Evolutionary conservation across 1,140 invertebrate species (phyloP).

Genomic region (Bombus picipes): DNA sequence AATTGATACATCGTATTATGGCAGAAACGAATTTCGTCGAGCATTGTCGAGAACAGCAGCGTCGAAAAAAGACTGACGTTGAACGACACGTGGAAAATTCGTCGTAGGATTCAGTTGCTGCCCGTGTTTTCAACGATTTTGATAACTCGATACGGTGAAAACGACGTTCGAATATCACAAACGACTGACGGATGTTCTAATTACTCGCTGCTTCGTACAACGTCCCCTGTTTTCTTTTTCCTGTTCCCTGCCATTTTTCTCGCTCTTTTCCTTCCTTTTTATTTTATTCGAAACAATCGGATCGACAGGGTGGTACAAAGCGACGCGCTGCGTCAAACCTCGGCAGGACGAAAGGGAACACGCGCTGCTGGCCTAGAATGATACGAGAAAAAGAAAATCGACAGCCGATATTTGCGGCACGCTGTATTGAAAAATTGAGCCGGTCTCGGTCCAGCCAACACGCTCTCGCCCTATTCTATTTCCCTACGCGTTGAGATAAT

Average conservation of each 20-base stretch:
- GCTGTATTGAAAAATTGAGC: constrained; percentile 62
- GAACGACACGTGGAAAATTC: not conserved
- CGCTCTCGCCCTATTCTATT: constrained; percentile 1
- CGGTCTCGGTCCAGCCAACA: constrained; percentile 39
- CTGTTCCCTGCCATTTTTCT: too few relatives aligned
- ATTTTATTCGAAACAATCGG: constrained; percentile 42
- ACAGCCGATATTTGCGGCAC: constrained; percentile 51
- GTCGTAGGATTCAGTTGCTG: not conserved
- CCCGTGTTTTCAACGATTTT: not conserved
- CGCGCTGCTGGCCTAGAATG: constrained; percentile 35
- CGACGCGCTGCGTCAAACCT: not conserved
- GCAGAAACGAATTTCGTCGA: not conserved
- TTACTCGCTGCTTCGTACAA: constrained; percentile 17
- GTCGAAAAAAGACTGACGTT: not conserved
- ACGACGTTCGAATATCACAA: constrained; percentile 8
- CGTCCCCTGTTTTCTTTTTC: not conserved
- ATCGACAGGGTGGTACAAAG: constrained; percentile 38
- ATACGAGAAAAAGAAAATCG: constrained; percentile 37
- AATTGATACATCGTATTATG: not conserved
- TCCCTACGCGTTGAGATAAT: not conserved
- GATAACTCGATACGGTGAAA: constrained; percentile 11
- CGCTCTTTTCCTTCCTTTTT: constrained; percentile 14
- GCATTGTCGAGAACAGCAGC: not conserved
- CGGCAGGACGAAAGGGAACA: constrained; percentile 35
- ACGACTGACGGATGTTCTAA: constrained; percentile 27